Evolutionary conservation across 2,113 vertebrate species (phyloP), one percentile per base, ranked within the genome.

Genomic region (Amazona guildingii): DNA sequence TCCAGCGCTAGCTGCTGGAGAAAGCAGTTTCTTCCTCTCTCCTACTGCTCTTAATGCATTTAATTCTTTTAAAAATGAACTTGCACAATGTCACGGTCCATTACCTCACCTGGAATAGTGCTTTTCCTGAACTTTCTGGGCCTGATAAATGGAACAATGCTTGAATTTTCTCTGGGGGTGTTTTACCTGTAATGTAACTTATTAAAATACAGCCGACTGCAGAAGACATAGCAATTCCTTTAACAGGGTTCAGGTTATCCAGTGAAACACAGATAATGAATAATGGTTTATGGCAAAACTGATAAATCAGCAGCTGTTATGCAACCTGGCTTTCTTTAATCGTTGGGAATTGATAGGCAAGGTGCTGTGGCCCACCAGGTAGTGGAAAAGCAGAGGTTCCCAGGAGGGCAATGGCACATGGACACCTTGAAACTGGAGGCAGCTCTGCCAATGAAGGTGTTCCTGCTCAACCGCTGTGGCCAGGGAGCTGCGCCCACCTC

Each of bases 121-220:
- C 94, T 75, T 55, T 83, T 89, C 91, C 91, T 23, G 77, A 86
- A 90, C 92, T 96, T 92, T 77, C 76, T 15, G 3, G 59, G 77
- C 92, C 95, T 94, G 94, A 86, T 86, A 70, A 35, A 63, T 67
- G 52, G 39, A 78, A 96, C 4, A 61, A 93, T 14, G 39, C 68
- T 74, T 28, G 28, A 24, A 31, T 89, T 94, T 92, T 89, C 97
- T 95, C 97, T n/a, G 16, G 94, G 95, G 96, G 86, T 66, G 5
- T 66, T 89, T 95, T 83, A 83, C n/a, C 96, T 21, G 2, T 82
- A 82, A 92, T n/a, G 73, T 69, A 51, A 87, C 93, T 93, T 95
- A 97, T 97, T 97, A 97, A 97, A 97, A 97, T 93, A 88, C 33
- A 97, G 98, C 97, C 93, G 97, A 62, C 91, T 77, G 78, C 75